Percentiles rank a stretch among this genome's conserved stretches.
Evolutionary conservation across 2,888 invertebrate genomes (phyloP).

Genomic region (Agriopis aurantiaria): DNA sequence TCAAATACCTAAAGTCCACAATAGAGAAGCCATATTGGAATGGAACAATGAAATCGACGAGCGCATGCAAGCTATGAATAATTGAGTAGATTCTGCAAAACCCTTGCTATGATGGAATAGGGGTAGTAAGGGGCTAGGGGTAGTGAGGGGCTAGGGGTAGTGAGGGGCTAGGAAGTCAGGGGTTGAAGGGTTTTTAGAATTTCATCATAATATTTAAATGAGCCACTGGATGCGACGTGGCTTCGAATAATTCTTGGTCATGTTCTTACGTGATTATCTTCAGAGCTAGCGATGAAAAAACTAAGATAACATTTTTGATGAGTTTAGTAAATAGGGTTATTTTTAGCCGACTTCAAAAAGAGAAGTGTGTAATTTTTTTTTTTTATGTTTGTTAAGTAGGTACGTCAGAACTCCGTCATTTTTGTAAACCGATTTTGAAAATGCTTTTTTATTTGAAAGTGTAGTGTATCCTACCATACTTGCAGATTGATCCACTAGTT

Average conservation of each 20-base stretch:
- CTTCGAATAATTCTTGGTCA: background rate
- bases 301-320: background rate
- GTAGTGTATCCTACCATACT: too few relatives aligned
- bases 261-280: background rate
- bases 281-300: background rate
- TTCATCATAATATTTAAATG: slow-evolving; percentile 32
- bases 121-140: background rate
- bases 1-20: slow-evolving; percentile 25
- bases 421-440: too few relatives aligned
- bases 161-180: background rate
- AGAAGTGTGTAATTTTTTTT: too few relatives aligned
- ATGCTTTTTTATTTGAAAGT: too few relatives aligned
- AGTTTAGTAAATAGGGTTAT: too few relatives aligned
- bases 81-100: slow-evolving; percentile 36
- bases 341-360: too few relatives aligned
- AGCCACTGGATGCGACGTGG: background rate
- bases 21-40: slow-evolving; percentile 31
- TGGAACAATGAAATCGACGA: slow-evolving; percentile 26
- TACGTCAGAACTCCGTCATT: too few relatives aligned
- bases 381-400: too few relatives aligned
- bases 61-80: slow-evolving; percentile 38
- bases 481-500: too few relatives aligned
- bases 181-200: slow-evolving; percentile 19
- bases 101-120: slow-evolving; percentile 23
- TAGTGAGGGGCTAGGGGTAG: too few relatives aligned